These are phyloP conservation scores for Pemphredon lugubris DNA, from an alignment of 2,888 invertebrate species.

Conservation along the genomic window DNA sequence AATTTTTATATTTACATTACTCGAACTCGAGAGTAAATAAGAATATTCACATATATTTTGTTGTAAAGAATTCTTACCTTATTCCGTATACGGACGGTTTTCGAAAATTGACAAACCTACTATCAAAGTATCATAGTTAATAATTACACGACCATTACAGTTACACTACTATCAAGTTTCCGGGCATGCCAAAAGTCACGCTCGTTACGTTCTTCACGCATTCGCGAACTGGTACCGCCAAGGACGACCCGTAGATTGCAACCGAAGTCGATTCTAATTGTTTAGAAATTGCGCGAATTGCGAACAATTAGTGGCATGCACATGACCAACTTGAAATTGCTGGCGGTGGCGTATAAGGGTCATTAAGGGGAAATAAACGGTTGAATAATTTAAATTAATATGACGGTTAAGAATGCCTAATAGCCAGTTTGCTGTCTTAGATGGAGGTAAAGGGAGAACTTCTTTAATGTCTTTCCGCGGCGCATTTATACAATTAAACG, in stretches of 20 bases:
- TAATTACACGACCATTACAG: conserved; percentile 26
- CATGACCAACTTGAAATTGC: conserved; percentile 51
- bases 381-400: conserved; percentile 76
- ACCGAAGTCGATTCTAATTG: conserved; percentile 64
- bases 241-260: conserved; percentile 46
- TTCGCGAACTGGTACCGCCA: conserved; percentile 59
- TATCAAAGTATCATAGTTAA: too few species aligned
- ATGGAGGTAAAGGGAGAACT: conserved; percentile 22
- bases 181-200: conserved; percentile 25
- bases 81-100: too few species aligned
- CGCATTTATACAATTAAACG: not conserved
- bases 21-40: too few species aligned
- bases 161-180: too few species aligned
- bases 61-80: too few species aligned
- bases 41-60: too few species aligned
- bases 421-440: conserved; percentile 40
- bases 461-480: conserved; percentile 31
- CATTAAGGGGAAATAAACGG: conserved; percentile 64
- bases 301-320: conserved; percentile 73
- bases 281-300: conserved; percentile 72
- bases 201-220: conserved; percentile 25
- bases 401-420: conserved; percentile 64
- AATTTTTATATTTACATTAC: too few species aligned
- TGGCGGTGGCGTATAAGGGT: conserved; percentile 47
- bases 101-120: too few species aligned